Base-by-base conservation (phyloP, 1,140 invertebrate species). In the Drosophila albomicans region DNA sequence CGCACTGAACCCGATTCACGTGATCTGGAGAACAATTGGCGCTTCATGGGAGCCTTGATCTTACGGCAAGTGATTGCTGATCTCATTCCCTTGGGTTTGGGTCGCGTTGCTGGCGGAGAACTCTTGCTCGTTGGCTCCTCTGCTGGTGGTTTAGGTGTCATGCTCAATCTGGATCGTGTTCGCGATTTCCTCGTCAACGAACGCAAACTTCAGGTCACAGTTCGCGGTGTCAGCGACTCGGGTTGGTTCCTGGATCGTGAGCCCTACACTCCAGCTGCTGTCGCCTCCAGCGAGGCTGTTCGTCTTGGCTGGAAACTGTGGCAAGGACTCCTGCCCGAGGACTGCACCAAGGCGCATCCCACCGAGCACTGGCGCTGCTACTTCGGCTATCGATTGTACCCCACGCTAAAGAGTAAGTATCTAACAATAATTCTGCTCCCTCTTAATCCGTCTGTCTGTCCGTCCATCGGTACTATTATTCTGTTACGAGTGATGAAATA, bases 171-270 rank as follows among this genome's bases (percentile, higher is more conserved):
- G 49, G 97, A 99, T 93, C 94, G 95, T 8, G 95, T 98, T 1
- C 94, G 96, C 16, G 95, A 96, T 61, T 93, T 97, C 45, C 92
- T 96, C 4, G 94, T 95, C 49, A 93, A 94, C 3, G 93, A 95
- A 45, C 93, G 94, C 20, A 93, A 94, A 2, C 93, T 95, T 6
- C 94, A 96, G 54, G 95, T 97, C 0, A 94, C 95, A 1, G 96
- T 98, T 11, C 93, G 96, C 1, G 97, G 97, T 10, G 94, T 98
- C 0, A 96, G 96, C 1, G 98, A 99, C 92, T 98, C 98, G 2
- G 98, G 98, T 11, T 99, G 98, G 98, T 99, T 99, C 84, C 93
- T 99, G 16, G 98, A 99, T 93, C 95, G 97, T 73, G 95, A 96
- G 61, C 93, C 93, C 0, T 93, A 92, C 54, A 93, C 69, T 8